Base-by-base conservation (phyloP, 1,140 invertebrate genomes). In the Nymphalis io region DNA sequence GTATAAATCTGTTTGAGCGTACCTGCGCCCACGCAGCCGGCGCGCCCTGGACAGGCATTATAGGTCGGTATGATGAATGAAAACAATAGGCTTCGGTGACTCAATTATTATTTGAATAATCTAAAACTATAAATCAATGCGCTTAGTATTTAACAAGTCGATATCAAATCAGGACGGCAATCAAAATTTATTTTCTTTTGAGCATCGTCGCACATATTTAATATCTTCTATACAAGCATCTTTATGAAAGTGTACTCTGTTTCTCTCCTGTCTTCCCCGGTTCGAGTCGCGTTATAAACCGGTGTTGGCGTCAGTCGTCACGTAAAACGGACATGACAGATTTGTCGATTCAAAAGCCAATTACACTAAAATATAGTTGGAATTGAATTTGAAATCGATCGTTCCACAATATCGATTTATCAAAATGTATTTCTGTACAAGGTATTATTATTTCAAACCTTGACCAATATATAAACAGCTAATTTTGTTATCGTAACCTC, bases 1-100 rank as follows among this genome's bases (percentile, higher is more conserved):
- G 39, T 58, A 61, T 68, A 61, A 61, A 55, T 16, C 44, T n/a
- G 53, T 48, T 57, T 55, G 38, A 61, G 15, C 27, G 40, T 46
- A 46, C 42, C 42, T 57, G 59, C 51, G 48, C 67, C 60, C 39
- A 62, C 59, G 38, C 51, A 10, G 40, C 42, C 42, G 23, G 44
- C 44, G 46, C 48, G 27, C 21, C 18, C 20, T 23, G 20, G 16
- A 12, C 20, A 39, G 48, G 16, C 15, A 20, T 18, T 21, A 6
- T 33, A 33, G 27, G 27, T 33, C 27, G n/a, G 40, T 3, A n/a
- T 44, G 13, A 51, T 51, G 20, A 51, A 51, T 51, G 48, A 21
- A 51, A 51, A 51, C 48, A 51, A 51, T 51, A 51, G 42, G 3
- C 42, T 46, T 46, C 48, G 48, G 5, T 51, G 48, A 51, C 48